Conservation (phyloP, 2,797 vertebrate genomes). For the Chaunax sp. region DNA sequence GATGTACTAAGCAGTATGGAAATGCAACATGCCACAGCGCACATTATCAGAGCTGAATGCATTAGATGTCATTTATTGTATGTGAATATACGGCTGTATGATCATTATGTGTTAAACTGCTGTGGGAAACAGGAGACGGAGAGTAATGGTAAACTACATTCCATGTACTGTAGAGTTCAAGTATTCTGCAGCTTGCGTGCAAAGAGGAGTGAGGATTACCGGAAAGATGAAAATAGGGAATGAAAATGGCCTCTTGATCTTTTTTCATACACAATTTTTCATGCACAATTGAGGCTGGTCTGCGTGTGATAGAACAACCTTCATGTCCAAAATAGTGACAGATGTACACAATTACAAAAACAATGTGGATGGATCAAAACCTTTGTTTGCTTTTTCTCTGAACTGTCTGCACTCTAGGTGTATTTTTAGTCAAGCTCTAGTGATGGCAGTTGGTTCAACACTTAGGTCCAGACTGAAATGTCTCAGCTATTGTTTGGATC, state of each 20-base stretch:
- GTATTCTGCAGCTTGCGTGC: slow-evolving; percentile 40
- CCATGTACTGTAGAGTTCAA: slow-evolving; percentile 46
- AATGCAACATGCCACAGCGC: slow-evolving; percentile 80
- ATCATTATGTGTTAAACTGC: slow-evolving; percentile 83
- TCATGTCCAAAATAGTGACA: slow-evolving; percentile 21
- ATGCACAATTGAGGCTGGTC: slow-evolving; percentile 24
- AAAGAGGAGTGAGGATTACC: slow-evolving; percentile 54
- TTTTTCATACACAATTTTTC: slow-evolving; percentile 27
- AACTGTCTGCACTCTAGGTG: not conserved
- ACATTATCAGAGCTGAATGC: slow-evolving; percentile 81
- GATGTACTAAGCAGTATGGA: slow-evolving; percentile 82
- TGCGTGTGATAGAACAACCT: slow-evolving; percentile 14
- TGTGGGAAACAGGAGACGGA: slow-evolving; percentile 55
- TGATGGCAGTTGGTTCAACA: not conserved
- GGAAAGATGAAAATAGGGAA: slow-evolving; percentile 39
- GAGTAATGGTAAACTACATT: slow-evolving; percentile 51
- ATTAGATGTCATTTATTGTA: slow-evolving; percentile 85
- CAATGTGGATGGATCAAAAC: slow-evolving; percentile 11
- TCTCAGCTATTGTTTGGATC: not conserved
- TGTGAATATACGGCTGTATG: slow-evolving; percentile 65
- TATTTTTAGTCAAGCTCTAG: not conserved
- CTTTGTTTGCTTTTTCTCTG: slow-evolving; percentile 8
- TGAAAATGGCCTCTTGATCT: slow-evolving; percentile 47
- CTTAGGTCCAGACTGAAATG: not conserved
- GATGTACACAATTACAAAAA: slow-evolving; percentile 1